Evolutionary conservation across 2,797 vertebrate genomes (phyloP).

Genomic region (Coracias cyanogaster): DNA sequence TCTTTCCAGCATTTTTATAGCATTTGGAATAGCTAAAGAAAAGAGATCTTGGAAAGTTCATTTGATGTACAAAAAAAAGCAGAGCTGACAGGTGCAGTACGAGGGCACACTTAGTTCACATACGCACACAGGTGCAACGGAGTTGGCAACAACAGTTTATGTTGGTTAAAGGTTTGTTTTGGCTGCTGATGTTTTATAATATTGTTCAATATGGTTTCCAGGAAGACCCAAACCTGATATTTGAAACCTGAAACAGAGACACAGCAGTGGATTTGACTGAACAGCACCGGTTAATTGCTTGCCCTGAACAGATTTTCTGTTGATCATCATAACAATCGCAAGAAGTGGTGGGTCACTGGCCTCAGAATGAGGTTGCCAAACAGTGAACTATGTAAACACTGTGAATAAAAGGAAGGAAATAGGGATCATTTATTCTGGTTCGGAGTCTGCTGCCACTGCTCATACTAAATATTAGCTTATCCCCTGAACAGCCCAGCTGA

Average conservation of each 20-base stretch:
- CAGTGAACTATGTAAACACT: conserved; percentile 55
- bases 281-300: neutral
- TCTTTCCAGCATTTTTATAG: conserved; percentile 23
- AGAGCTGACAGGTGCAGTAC: neutral
- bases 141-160: neutral
- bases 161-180: conserved; percentile 11
- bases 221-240: neutral
- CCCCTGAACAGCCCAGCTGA: neutral
- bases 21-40: neutral
- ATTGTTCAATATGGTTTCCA: neutral
- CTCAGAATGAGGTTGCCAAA: conserved; percentile 52
- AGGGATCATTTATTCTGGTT: conserved; percentile 1
- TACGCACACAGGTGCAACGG: neutral
- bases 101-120: neutral
- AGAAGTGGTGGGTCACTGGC: conserved; percentile 50
- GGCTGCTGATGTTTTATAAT: neutral
- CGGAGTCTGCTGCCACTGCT: neutral
- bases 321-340: conserved; percentile 47
- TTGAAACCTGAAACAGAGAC: neutral
- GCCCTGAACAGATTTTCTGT: conserved; percentile 33
- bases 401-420: conserved; percentile 42
- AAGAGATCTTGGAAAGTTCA: neutral
- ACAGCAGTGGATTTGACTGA: neutral
- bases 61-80: neutral
- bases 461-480: neutral